phyloP scores from a whole-genome alignment of 2,888 invertebrate genomes.

The Ectemnius continuus region DNA sequence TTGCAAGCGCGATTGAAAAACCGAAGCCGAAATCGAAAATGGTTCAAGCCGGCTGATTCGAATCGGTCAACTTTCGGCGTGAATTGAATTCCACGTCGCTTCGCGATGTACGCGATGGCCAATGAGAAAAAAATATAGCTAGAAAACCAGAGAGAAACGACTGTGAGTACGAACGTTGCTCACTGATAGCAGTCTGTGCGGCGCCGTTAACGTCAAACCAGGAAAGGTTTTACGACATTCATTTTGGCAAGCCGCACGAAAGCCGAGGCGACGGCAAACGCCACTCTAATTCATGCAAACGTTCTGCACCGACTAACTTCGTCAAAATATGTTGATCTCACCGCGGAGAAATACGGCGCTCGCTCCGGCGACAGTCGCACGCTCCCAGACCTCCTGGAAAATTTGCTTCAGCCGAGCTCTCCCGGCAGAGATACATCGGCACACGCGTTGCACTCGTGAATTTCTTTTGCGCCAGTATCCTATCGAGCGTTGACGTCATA shows the following conservation, averaged over 20 bases:
- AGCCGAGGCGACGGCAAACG: not conserved
- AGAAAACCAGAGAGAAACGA: not conserved
- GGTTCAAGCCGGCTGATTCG: no score
- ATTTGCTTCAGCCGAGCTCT: no score
- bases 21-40: no score
- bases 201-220: not conserved
- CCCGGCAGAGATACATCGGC: no score
- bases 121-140: not conserved
- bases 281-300: no score
- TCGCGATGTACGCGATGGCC: not conserved
- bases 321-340: not conserved
- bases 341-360: no score
- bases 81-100: not conserved
- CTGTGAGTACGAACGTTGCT: not conserved
- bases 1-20: no score
- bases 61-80: not conserved
- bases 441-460: no score
- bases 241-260: slow-evolving; percentile 3
- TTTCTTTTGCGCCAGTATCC: no score
- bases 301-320: not conserved
- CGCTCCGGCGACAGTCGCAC: no score
- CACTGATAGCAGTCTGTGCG: not conserved
- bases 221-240: not conserved
- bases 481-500: no score
- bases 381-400: no score